Percentiles rank a stretch among this genome's conserved stretches.
phyloP scores from a whole-genome alignment of 2,888 invertebrate species.

The Brachyptera putata region DNA sequence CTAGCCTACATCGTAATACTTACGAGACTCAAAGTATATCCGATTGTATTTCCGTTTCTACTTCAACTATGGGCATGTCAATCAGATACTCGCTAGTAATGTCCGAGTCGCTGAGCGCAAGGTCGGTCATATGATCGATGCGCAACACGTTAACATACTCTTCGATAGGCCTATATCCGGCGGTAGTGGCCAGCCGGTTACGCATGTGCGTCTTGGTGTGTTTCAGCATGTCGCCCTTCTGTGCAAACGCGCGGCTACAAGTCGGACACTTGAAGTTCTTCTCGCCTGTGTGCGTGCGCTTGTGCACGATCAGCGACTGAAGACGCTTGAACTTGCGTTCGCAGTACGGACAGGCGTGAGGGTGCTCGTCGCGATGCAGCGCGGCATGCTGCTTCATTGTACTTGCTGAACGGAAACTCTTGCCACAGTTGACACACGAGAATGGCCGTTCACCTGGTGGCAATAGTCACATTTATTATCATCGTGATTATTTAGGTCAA shows the following conservation, averaged over 20 bases:
- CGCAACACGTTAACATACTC: not conserved
- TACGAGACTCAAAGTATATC: not conserved
- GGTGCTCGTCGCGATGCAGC: constrained; percentile 31
- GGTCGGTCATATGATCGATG: not conserved
- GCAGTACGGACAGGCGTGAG: constrained; percentile 31
- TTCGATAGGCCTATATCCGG: no score
- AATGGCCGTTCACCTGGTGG: not conserved
- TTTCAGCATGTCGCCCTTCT: constrained; percentile 32
- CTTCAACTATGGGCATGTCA: constrained; percentile 7
- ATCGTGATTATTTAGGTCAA: no score
- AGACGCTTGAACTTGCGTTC: constrained; percentile 31
- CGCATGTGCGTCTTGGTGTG: constrained; percentile 30
- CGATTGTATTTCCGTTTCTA: not conserved
- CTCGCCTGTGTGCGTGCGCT: constrained; percentile 31
- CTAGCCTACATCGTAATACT: no score
- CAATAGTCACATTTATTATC: no score
- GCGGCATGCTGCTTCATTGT: constrained; percentile 32
- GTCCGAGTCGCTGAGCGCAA: not conserved
- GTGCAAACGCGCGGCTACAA: constrained; percentile 32
- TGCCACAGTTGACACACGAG: constrained; percentile 27
- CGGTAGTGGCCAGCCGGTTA: not conserved
- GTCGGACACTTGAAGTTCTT: constrained; percentile 28
- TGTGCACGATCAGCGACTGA: constrained; percentile 31
- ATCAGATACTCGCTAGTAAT: not conserved
- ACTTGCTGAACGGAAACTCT: constrained; percentile 29